Base-by-base conservation (phyloP, 2,113 vertebrate genomes). In the Hydrochoerus hydrochaeris region DNA sequence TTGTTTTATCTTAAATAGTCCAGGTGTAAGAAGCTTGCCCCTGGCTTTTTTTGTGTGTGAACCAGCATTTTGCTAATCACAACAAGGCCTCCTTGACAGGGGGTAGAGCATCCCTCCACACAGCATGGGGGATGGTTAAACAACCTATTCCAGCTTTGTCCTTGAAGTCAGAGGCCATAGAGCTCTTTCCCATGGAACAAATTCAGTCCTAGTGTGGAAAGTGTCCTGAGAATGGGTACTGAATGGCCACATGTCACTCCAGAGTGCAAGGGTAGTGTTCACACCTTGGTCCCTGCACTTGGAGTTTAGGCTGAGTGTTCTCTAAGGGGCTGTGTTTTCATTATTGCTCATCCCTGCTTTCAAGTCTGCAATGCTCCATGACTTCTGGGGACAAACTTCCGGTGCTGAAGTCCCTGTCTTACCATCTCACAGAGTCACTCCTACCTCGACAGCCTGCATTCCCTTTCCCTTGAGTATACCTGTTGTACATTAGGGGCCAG, bases 1-100 rank as follows among this genome's bases (percentile, higher is more conserved):
- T 32, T 49, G 38, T 80, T 77, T 73, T 11, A 65, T 83, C 81
- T 94, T 60, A 93, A 97, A 85, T 38, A 44, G 54, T 80, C 85
- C 57, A 83, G 28, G 28, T 30, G 44, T 91, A 35, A 91, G 90
- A 67, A 87, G 71, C 83, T 77, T 16, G 4, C 65, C 32, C 30
- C 78, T 58, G 58, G 67, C 28, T 65, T 35, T 67, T 73, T 35
- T 54, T 80, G 44, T 58, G 54, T 6, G 4, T 35, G 82, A 88
- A 88, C 35, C 44, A 65, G 82, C 81, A 63, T 84, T 91, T 85
- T 95, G 90, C 75, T 95, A 30, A 91, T 75, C 26, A 49, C 32
- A 54, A 44, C 0, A 16, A 80, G 78, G 65, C 44, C 30, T 57
- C 30, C 73, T 75, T 49, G 90, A 85, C 63, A 81, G 92, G 78